Evolutionary conservation across 35 echinoderm and acorn worm genomes (phyloP), one percentile per base, ranked within the genome.

Genomic region (Patiria miniata): DNA sequence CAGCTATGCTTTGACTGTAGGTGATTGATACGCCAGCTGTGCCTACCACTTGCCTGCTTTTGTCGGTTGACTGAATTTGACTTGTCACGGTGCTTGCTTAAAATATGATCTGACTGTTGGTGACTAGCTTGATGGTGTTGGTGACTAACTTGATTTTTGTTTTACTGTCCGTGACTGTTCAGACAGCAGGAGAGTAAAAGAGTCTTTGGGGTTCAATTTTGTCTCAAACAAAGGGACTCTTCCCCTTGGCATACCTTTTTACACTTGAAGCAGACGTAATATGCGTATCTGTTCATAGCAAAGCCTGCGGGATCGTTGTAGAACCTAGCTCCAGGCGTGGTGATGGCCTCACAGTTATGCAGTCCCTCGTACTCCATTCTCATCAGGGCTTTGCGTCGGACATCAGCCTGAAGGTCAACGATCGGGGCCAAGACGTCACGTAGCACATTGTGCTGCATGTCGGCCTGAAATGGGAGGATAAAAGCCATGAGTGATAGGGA

Each of bases 231-330:
- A 69, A 69, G 17, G 17, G 8, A 69, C 4, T 47, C 12, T 12
- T 6, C 12, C 42, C 42, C n/a, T n/a, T n/a, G 37, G 42, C 89
- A 52, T 42, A 96, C 94, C 94, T 98, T 98, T 79, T 91, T 91
- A 61, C 91, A 98, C 61, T 98, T 98, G 76, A 91, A 98, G 89
- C 91, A 98, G 5, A 98, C 95, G 83, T 98, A 98, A 92, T 99
- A 99, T 29, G 96, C 96, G 78, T 99, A 99, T 91, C 92, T 88
- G 78, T 99, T 99, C 89, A 99, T 99, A 17, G 96, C 96, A 95
- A 99, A 99, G 42, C 96, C 96, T 33, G 93, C 92, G 38, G 96
- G 81, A 39, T 99, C 93, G 34, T 92, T 92, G 38, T 99, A 65
- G 80, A 94, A 99, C 9, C 96, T 30, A 21, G 96, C 96, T 22